phyloP scores from a whole-genome alignment of 2,888 invertebrate genomes.

The Metopia argyrocephala region DNA sequence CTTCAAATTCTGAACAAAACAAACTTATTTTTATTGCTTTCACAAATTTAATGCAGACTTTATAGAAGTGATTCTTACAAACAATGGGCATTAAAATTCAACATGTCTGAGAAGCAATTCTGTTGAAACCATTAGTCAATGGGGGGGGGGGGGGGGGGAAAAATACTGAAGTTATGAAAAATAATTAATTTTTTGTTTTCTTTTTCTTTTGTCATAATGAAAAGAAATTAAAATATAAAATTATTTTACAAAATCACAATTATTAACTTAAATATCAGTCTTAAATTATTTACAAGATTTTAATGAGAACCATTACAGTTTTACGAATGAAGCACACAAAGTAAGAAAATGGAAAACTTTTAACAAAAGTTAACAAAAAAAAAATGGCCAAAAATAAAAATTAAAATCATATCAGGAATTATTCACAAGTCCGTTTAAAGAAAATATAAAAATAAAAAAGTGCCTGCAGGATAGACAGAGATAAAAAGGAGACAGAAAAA shows the following conservation, averaged over 20 bases:
- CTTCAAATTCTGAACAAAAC: no score
- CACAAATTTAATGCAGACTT: no score
- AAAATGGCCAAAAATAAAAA: neutral
- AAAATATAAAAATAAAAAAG: no score
- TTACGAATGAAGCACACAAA: neutral
- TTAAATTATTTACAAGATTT: conserved; percentile 45
- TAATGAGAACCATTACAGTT: neutral
- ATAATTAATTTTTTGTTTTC: no score
- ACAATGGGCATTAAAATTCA: no score
- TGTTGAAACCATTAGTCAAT: no score
- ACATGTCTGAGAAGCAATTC: no score
- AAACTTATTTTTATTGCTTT: no score
- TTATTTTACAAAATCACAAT: conserved; percentile 35
- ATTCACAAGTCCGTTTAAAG: neutral
- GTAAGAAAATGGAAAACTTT: neutral
- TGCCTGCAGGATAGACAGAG: neutral
- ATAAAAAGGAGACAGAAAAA: neutral
- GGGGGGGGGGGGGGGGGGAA: no score
- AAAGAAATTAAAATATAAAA: neutral
- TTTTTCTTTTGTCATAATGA: neutral
- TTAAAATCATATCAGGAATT: neutral
- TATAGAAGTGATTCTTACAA: no score
- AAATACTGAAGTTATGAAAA: no score
- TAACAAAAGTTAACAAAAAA: neutral
- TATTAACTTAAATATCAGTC: conserved; percentile 47